These are phyloP conservation scores for Dasyprocta punctata DNA, from an alignment of 2,113 vertebrate genomes.

Conservation along the genomic window DNA sequence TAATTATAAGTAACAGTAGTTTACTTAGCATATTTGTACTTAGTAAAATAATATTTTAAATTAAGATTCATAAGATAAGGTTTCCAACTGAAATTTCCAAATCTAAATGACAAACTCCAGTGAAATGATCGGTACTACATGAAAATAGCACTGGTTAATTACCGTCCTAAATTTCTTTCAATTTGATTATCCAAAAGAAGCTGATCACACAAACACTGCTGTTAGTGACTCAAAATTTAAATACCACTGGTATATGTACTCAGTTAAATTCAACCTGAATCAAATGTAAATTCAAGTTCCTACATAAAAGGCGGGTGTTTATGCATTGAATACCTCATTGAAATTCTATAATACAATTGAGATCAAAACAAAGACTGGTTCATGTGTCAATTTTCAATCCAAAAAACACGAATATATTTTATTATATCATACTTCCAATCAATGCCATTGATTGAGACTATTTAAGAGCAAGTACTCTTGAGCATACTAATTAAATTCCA, in stretches of 20 bases:
- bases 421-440: neutral
- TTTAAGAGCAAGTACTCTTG: neutral
- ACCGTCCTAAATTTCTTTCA: neutral
- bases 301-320: neutral
- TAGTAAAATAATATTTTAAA: neutral
- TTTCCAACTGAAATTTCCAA: neutral
- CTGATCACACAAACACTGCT: rapidly evolving
- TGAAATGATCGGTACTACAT: neutral
- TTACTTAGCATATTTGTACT: neutral
- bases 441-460: neutral
- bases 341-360: neutral
- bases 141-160: neutral
- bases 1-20: neutral
- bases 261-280: neutral
- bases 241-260: too few species aligned
- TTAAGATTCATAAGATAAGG: neutral
- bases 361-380: too few species aligned
- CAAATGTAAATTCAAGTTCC: neutral
- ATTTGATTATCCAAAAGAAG: neutral
- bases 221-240: too few species aligned
- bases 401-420: neutral
- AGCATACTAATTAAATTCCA: too few species aligned
- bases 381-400: neutral
- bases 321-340: neutral
- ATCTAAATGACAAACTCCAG: neutral